Evolutionary conservation across 2,888 invertebrate species (phyloP).

Genomic region (Microctonus aethiopoides): DNA sequence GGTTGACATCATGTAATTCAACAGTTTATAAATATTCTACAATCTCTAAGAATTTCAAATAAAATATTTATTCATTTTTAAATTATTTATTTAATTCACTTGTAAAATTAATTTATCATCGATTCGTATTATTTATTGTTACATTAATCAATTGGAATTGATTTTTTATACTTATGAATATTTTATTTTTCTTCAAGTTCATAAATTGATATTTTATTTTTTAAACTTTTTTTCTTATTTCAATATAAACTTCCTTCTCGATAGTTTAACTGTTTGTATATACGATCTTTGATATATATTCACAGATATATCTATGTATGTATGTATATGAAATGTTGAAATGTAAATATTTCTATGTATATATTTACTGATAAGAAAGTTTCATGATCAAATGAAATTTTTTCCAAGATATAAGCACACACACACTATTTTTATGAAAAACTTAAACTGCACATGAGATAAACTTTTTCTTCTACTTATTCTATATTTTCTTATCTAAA

Average conservation of each 20-base stretch:
- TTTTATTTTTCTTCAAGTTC: too few relatives aligned
- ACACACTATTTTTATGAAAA: not conserved
- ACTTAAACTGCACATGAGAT: not conserved
- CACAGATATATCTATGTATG: too few relatives aligned
- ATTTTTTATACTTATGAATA: too few relatives aligned
- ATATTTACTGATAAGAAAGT: not conserved
- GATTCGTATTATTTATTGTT: not conserved
- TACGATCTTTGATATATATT: too few relatives aligned
- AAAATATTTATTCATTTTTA: not conserved
- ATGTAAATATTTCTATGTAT: not conserved
- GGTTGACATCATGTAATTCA: not conserved
- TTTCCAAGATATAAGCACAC: not conserved
- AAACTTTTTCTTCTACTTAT: not conserved
- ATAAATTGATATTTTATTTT: too few relatives aligned
- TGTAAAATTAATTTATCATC: constrained; percentile 2
- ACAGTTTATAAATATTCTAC: not conserved
- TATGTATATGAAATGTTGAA: too few relatives aligned
- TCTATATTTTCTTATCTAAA: too few relatives aligned
- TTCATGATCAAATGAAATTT: not conserved
- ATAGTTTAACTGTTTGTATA: too few relatives aligned
- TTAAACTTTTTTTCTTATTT: too few relatives aligned
- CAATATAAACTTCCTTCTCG: too few relatives aligned
- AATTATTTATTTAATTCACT: not conserved
- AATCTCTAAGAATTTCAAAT: constrained; percentile 6
- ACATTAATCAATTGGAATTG: too few relatives aligned